Base-by-base conservation (phyloP, 2,113 vertebrate genomes). In the Proterorhinus semilunaris region DNA sequence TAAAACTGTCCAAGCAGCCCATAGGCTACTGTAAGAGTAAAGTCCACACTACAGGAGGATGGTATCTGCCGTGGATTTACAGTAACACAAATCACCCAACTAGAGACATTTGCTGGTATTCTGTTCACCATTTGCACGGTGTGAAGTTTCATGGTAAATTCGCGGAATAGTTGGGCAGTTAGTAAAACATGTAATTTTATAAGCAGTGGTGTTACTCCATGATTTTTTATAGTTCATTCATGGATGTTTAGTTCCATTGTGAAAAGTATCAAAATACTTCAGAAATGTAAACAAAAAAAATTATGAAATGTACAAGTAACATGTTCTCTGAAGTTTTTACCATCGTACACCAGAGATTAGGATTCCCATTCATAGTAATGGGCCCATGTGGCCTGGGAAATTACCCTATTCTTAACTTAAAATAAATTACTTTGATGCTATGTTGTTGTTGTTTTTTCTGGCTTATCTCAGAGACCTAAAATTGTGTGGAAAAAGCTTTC, bases 31-130 rank as follows among this genome's bases (percentile, higher is more conserved):
- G 63, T 66, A 21, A 54, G 27, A 57, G 2, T 21, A 21, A 21
- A 21, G 1, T 21, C 64, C 2, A 27, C 55, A 42, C 64, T 21
- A 64, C 68, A 73, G 43, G 46, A 54, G 3, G 45, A n/a, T 66
- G 8, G 1, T 48, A 2, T 69, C 51, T 8, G 67, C 59, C 70
- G 70, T 46, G 54, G 63, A 4, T 15, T 11, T 47, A 4, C 62
- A 9, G 68, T n/a, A 0, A 21, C 62, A 52, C 61, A 71, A 71
- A 76, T 84, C 72, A 61, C 66, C 17, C 11, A 2, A 17, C 13
- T 13, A 11, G 68, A 72, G 16, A n/a, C 12, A 10, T 50, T 72
- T 52, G 27, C 0, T 9, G 57, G 68, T 10, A 1, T 6, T 36
- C 27, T 15, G 0, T 54, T 54, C 17, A 1, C 51, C 65, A 64